Evolutionary conservation across 2,113 vertebrate species (phyloP).

Genomic region (Peromyscus leucopus): DNA sequence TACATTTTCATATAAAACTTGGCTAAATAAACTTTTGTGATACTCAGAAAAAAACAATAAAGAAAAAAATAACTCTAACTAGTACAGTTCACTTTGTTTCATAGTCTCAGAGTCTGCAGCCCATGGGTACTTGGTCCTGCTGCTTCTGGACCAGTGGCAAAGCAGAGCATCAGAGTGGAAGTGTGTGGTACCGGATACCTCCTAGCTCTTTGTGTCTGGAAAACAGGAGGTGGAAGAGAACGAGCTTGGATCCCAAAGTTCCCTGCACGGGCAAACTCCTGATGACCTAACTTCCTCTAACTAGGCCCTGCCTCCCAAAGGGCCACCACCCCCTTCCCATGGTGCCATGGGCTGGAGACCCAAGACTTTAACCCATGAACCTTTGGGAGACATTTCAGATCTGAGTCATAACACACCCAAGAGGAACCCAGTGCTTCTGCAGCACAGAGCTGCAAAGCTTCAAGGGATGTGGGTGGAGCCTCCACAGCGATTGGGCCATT

Average conservation of each 20-base stretch:
- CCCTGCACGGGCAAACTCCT: neutral
- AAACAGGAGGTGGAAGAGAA: neutral
- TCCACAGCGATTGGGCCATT: neutral
- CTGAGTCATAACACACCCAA: neutral
- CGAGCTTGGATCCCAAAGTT: neutral
- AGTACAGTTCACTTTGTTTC: neutral
- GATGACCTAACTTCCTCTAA: neutral
- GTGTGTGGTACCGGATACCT: no score
- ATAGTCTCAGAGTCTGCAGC: neutral
- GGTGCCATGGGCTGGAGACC: neutral
- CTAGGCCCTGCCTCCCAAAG: neutral
- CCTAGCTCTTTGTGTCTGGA: neutral
- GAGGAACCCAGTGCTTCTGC: neutral
- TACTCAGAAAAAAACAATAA: no score
- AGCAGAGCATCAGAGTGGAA: no score
- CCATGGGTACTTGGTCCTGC: neutral
- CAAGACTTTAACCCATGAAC: neutral
- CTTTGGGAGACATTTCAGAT: neutral
- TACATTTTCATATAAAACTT: no score
- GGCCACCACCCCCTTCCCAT: neutral
- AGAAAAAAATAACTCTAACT: neutral
- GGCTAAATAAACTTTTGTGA: no score
- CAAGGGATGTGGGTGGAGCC: neutral
- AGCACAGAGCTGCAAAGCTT: neutral
- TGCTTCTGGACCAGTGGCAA: neutral